Evolutionary conservation across 2,797 vertebrate species (phyloP).

Genomic region (Morelia viridis): DNA sequence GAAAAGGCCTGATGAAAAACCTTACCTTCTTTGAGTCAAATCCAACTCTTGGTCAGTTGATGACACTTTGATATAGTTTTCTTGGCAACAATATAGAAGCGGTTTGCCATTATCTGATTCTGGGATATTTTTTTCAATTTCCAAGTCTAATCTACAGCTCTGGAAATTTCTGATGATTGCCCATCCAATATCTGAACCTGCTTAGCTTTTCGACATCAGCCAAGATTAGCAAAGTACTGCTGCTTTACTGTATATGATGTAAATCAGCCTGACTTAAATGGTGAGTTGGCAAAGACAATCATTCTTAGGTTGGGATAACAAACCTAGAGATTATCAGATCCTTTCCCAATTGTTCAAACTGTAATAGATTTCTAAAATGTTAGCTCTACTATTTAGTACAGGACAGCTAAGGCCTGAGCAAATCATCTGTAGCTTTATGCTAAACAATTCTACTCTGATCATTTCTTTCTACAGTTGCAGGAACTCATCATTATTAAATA

Average conservation of each 20-base stretch:
- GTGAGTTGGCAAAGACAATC: not conserved
- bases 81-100: not conserved
- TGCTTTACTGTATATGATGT: not conserved
- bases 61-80: not conserved
- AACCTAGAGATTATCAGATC: not conserved
- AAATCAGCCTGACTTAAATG: not conserved
- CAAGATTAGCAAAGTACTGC: not conserved
- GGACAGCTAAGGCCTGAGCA: not conserved
- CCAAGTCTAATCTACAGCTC: not conserved
- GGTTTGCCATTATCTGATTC: not conserved
- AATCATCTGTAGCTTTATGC: not conserved
- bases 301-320: not conserved
- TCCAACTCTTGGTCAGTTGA: not conserved
- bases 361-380: not conserved
- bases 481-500: not conserved
- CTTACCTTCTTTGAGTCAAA: not conserved
- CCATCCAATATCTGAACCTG: not conserved
- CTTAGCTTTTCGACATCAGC: not conserved
- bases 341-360: not conserved
- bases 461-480: not conserved
- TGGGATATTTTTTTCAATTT: not conserved
- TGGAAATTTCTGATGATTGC: not conserved
- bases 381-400: not conserved
- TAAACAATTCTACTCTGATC: not conserved
- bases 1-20: not conserved